These are phyloP conservation scores for Acanthacorydalis orientalis DNA, from an alignment of 2,888 invertebrate species.

Conservation along the genomic window DNA sequence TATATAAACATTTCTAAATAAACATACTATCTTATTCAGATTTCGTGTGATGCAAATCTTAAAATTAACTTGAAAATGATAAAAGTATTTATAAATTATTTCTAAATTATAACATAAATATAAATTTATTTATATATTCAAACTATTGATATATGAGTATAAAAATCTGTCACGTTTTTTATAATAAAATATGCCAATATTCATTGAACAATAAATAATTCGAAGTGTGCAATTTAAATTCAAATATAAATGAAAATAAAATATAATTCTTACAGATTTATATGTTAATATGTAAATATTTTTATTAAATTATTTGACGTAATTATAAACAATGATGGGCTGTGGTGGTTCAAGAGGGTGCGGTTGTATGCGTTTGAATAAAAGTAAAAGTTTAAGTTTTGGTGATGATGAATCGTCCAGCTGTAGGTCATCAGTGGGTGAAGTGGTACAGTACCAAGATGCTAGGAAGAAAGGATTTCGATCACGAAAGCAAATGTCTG, in stretches of 20 bases:
- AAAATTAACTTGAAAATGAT: no score
- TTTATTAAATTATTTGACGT: background rate
- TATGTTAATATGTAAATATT: no score
- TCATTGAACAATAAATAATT: no score
- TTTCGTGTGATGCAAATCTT: no score
- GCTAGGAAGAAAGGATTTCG: slow-evolving; percentile 30
- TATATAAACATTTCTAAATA: no score
- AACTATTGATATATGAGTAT: background rate
- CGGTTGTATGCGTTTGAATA: slow-evolving; percentile 13
- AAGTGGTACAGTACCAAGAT: slow-evolving; percentile 22
- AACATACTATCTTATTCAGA: no score
- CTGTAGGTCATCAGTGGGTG: slow-evolving; percentile 11
- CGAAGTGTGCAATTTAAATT: no score
- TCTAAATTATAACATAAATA: background rate
- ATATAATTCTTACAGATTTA: no score
- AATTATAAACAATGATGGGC: slow-evolving; percentile 7
- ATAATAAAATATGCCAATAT: no score
- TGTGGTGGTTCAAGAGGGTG: slow-evolving; percentile 10
- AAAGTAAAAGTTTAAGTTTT: slow-evolving; percentile 12
- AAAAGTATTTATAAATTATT: background rate
- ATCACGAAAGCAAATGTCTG: slow-evolving; percentile 22
- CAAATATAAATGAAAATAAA: no score
- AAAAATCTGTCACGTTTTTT: background rate
- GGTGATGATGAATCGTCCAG: slow-evolving; percentile 15
- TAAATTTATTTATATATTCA: background rate